Percentiles rank a stretch among this genome's conserved stretches.
These are phyloP conservation scores for Pterobdella sp. DNA, from an alignment of 2,888 invertebrate genomes.

Conservation along the genomic window DNA sequence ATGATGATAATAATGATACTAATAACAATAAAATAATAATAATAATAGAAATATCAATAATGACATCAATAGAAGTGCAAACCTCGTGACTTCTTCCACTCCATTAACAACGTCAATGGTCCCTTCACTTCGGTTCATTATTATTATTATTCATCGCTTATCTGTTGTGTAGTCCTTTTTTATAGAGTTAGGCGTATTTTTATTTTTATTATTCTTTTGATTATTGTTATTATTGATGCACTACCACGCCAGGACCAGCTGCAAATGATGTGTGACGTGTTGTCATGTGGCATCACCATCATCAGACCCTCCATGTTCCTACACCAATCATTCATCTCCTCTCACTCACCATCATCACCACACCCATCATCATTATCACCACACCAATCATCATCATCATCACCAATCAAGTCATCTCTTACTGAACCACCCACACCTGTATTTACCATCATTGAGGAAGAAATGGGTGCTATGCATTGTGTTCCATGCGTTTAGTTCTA, in stretches of 20 bases:
- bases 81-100: neutral
- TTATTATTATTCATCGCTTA: neutral
- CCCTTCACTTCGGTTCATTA: too few species aligned
- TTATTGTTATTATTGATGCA: neutral
- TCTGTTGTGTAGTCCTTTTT: too few species aligned
- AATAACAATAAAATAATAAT: too few species aligned
- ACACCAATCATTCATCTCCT: neutral
- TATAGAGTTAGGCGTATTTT: too few species aligned
- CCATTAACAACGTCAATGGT: neutral
- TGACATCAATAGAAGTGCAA: too few species aligned
- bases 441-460: neutral
- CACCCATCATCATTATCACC: neutral
- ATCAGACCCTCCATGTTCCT: neutral
- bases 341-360: neutral
- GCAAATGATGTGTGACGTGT: neutral
- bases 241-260: neutral
- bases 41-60: too few species aligned
- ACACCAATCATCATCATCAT: neutral
- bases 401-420: neutral
- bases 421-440: too few species aligned
- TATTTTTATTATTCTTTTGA: neutral
- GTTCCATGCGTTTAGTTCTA: too few species aligned
- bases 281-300: neutral
- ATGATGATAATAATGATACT: neutral
- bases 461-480: neutral